Conservation (phyloP, 2,888 invertebrate species). For the Myopa tessellatipennis region DNA sequence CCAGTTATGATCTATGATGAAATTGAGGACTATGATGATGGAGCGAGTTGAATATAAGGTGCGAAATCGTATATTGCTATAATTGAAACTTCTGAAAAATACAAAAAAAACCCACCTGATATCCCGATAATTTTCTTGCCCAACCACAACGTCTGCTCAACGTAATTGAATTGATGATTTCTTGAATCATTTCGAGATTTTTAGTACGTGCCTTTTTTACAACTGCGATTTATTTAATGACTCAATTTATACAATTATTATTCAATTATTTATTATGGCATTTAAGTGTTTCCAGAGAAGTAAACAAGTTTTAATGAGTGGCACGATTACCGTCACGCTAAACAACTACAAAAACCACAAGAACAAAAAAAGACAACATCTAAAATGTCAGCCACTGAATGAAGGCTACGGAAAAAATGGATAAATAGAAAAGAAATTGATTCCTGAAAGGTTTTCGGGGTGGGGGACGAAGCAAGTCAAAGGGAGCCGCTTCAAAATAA, state of each 20-base stretch:
- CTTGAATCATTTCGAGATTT: too few relatives aligned
- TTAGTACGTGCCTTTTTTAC: too few relatives aligned
- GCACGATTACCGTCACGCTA: constrained; percentile 29
- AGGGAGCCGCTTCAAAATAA: not conserved
- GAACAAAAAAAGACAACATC: constrained; percentile 29
- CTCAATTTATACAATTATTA: constrained; percentile 43
- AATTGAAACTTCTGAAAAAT: too few relatives aligned
- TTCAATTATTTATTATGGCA: constrained; percentile 44
- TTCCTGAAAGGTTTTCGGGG: not conserved
- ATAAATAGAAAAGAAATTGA: not conserved
- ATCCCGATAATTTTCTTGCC: too few relatives aligned
- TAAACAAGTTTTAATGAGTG: constrained; percentile 44
- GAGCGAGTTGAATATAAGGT: too few relatives aligned
- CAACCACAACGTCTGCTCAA: too few relatives aligned
- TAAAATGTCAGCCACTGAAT: constrained; percentile 29
- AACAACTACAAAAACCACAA: constrained; percentile 8
- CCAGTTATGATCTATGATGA: too few relatives aligned
- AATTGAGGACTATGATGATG: too few relatives aligned
- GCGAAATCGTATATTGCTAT: too few relatives aligned
- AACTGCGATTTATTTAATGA: constrained; percentile 37
- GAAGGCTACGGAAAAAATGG: not conserved
- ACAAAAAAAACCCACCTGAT: too few relatives aligned
- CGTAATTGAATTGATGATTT: too few relatives aligned
- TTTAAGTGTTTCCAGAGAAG: constrained; percentile 24
- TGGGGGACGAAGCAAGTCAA: not conserved